These are phyloP conservation scores for Junonia oenone DNA, from an alignment of 2,888 invertebrate species.

Conservation along the genomic window DNA sequence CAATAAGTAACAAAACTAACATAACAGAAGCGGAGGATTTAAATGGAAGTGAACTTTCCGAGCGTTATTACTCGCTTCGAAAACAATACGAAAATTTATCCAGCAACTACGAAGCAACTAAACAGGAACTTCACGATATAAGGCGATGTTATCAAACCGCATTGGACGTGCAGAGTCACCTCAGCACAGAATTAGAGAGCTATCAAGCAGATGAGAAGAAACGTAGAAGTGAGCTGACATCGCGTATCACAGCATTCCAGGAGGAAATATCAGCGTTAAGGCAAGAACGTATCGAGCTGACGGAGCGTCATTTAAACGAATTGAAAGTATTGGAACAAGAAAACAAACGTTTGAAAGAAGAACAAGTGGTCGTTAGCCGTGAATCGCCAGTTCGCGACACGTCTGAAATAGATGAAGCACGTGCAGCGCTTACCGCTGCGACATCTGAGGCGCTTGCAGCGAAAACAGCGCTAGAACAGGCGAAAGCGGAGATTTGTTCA, in stretches of 20 bases:
- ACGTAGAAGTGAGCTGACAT: constrained; percentile 47
- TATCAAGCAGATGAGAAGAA: constrained; percentile 58
- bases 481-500: constrained; percentile 46
- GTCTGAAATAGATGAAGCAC: constrained; percentile 58
- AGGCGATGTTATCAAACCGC: constrained; percentile 65
- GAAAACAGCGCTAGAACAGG: constrained; percentile 53
- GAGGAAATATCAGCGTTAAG: constrained; percentile 60
- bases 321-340: constrained; percentile 52
- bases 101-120: constrained; percentile 54
- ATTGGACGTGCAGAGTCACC: constrained; percentile 64
- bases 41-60: constrained; percentile 59
- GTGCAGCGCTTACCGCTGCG: constrained; percentile 44
- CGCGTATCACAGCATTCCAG: constrained; percentile 52
- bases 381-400: constrained; percentile 56
- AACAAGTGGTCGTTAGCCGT: constrained; percentile 43
- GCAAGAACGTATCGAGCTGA: constrained; percentile 50
- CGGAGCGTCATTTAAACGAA: constrained; percentile 52
- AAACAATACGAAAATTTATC: constrained; percentile 62
- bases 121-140: constrained; percentile 68
- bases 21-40: constrained; percentile 59
- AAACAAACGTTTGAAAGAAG: constrained; percentile 57
- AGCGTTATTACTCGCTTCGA: constrained; percentile 61
- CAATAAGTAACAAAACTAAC: constrained; percentile 64
- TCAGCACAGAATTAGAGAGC: constrained; percentile 62
- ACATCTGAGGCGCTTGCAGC: constrained; percentile 49